These are phyloP conservation scores for Pelodytes ibericus DNA, from an alignment of 2,797 vertebrate species.

Conservation along the genomic window DNA sequence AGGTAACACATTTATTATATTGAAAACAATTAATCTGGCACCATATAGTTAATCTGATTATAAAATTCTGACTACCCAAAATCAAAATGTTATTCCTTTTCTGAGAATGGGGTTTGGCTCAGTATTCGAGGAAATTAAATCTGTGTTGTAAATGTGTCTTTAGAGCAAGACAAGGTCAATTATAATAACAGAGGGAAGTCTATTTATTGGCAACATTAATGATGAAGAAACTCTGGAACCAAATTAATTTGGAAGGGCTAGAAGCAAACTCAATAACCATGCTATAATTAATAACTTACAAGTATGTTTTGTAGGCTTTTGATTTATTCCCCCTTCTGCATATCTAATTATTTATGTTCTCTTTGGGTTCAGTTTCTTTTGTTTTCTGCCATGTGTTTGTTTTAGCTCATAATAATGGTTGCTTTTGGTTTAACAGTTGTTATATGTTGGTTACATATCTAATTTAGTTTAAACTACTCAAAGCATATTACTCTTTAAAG, in stretches of 20 bases:
- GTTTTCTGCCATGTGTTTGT: neutral
- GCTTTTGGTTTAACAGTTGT: slow-evolving; percentile 4
- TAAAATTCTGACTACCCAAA: too few species aligned
- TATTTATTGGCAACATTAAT: too few species aligned
- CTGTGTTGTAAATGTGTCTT: too few species aligned
- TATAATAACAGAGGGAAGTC: too few species aligned
- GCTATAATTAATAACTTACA: neutral
- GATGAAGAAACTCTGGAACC: neutral
- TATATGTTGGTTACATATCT: slow-evolving; percentile 36
- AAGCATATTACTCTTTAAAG: slow-evolving; percentile 25
- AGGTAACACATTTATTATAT: too few species aligned
- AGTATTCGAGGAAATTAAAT: too few species aligned
- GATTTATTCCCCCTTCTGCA: neutral
- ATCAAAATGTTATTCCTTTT: too few species aligned
- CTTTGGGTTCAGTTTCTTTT: neutral
- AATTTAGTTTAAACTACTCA: slow-evolving; percentile 29
- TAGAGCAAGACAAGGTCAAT: too few species aligned
- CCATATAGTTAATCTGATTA: too few species aligned
- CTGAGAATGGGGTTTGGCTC: too few species aligned
- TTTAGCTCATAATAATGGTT: neutral
- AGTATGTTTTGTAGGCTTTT: neutral
- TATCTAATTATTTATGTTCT: neutral
- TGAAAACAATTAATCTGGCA: too few species aligned
- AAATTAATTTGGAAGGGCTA: neutral
- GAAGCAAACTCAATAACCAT: neutral